A percentile compares a stretch with the other conserved stretches of the same genome.
phyloP scores from a whole-genome alignment of 2,888 invertebrate species.

The Rhodophaea formosa region DNA sequence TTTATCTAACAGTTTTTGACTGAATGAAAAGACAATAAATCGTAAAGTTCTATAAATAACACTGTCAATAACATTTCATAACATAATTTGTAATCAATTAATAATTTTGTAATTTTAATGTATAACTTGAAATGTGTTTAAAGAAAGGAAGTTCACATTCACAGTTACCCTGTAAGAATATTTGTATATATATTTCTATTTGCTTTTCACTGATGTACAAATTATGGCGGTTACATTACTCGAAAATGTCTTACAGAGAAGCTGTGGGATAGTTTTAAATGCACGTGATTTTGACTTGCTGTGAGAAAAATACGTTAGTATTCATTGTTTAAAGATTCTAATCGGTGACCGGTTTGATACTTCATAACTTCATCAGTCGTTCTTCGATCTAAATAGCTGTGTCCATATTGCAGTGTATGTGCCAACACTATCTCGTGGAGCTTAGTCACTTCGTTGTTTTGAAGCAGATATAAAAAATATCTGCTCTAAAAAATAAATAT shows the following conservation, averaged over 20 bases:
- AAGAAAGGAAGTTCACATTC: conserved; percentile 34
- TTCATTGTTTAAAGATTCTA: neutral
- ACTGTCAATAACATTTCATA: conserved; percentile 1
- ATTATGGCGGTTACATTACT: conserved; percentile 78
- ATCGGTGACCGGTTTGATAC: neutral
- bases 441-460: neutral
- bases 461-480: too few relatives aligned
- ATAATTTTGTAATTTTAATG: neutral
- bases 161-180: conserved; percentile 76
- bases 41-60: neutral
- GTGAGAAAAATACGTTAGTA: conserved; percentile 12
- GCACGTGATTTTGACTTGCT: conserved; percentile 9
- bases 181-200: conserved; percentile 29
- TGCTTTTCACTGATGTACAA: conserved; percentile 28
- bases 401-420: neutral
- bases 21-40: conserved; percentile 9
- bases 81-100: neutral
- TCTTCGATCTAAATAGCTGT: neutral
- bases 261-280: conserved; percentile 53
- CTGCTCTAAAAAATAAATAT: too few relatives aligned
- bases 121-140: conserved; percentile 16
- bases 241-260: conserved; percentile 71
- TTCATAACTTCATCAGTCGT: neutral
- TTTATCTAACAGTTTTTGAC: conserved; percentile 5
- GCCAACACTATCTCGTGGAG: neutral